A percentile compares a stretch with the other conserved stretches of the same genome.
phyloP scores from a whole-genome alignment of 2,888 invertebrate species.

The Entomobrya multifasciata region DNA sequence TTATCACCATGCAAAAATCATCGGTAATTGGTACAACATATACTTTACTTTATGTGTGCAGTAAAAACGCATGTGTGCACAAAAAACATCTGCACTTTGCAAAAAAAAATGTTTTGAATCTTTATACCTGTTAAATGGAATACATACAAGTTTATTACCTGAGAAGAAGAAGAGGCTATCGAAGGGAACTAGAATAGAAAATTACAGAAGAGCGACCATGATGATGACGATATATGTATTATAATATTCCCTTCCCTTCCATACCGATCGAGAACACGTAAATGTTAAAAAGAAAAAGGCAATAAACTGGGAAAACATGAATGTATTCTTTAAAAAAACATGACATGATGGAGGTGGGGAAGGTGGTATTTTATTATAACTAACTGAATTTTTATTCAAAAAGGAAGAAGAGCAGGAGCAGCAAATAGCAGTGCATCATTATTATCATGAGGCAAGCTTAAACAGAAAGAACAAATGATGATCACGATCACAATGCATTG shows the following conservation, averaged over 20 bases:
- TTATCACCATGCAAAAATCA: no score
- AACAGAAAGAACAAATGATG: no score
- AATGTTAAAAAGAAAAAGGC: constrained; percentile 37
- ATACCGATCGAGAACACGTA: neutral
- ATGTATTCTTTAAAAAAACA: constrained; percentile 24
- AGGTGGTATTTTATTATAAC: constrained; percentile 31
- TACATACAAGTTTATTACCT: neutral
- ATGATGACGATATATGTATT: neutral
- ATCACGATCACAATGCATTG: no score
- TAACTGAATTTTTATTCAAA: no score
- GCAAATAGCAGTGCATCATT: no score
- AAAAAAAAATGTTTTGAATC: no score
- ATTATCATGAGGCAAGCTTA: no score
- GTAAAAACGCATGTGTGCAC: no score
- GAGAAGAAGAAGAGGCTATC: neutral
- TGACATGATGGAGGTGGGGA: constrained; percentile 37
- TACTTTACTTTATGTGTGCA: no score
- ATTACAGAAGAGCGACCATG: neutral
- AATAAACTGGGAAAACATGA: constrained; percentile 43
- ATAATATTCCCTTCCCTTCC: neutral
- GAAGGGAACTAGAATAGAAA: neutral
- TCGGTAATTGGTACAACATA: no score
- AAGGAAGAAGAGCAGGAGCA: no score
- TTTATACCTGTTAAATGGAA: neutral
- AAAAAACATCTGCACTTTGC: no score